Base-by-base conservation (phyloP, 2,113 vertebrate species). In the Reinhardtius hippoglossoides region DNA sequence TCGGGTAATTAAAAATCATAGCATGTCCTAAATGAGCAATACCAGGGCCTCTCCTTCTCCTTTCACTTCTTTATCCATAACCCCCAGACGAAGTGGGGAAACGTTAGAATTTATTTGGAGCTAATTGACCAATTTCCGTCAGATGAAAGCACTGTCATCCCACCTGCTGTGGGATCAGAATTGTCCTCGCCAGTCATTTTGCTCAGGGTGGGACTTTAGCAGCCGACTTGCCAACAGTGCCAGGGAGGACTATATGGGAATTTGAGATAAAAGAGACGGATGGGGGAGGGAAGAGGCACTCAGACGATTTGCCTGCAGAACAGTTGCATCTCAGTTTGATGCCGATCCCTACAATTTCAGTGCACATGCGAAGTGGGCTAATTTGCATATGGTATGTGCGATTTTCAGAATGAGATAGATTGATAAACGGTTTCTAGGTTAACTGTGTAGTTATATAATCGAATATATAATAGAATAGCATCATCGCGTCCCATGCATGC, bases 1-100 rank as follows among this genome's bases (percentile, higher is more conserved):
- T 62, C 18, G 78, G 81, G 81, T 89, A 90, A 92, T 91, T 93
- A 88, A 91, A 90, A 91, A 88, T 71, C 82, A 81, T 85, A 78
- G 70, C 83, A 31, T 81, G 82, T 83, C 68, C 78, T 77, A 66
- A 86, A 81, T 74, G 76, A 87, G 77, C 63, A 48, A 50, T 86
- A 85, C 81, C 66, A 80, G 89, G 71, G 66, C 74, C 59, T 65
- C 48, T 70, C 77, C 35, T 54, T 70, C 64, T 73, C 16, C 23
- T 64, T 61, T 44, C 66, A 18, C 52, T 68, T 44, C 13, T 64
- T 71, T 57, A 59, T 78, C 59, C 61, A 26, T 48, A 71, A 46
- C 20, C 77, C 70, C 68, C 5, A n/a, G 82, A 83, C 82, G 76
- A 83, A 74, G 57, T 10, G 0, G 58, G 46, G 58, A 66, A 62